Conservation (phyloP, 1,140 invertebrate species). For the Drosophila arizonae region DNA sequence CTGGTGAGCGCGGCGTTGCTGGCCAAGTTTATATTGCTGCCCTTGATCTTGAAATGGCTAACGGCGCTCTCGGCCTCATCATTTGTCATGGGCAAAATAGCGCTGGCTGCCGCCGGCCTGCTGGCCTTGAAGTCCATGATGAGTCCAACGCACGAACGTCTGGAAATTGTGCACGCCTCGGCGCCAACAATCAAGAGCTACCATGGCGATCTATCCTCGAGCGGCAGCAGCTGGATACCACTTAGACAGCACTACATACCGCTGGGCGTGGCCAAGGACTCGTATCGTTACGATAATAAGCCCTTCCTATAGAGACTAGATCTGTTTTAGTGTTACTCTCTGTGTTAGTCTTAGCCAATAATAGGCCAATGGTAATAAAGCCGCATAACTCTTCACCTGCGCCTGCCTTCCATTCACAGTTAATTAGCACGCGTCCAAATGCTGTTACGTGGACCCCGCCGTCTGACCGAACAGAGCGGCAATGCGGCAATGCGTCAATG, state of each 20-base stretch:
- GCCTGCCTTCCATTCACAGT: slow-evolving; percentile 38
- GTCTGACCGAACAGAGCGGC: slow-evolving; percentile 8
- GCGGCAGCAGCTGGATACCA: slow-evolving; percentile 62
- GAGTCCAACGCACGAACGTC: slow-evolving; percentile 46
- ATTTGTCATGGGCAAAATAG: slow-evolving; percentile 85
- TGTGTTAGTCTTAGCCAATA: slow-evolving; percentile 51
- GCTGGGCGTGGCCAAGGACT: slow-evolving; percentile 56
- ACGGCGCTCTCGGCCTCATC: slow-evolving; percentile 86
- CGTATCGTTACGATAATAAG: slow-evolving; percentile 36
- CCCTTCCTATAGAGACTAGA: slow-evolving; percentile 60
- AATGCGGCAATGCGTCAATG: slow-evolving; percentile 48
- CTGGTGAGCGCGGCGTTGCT: slow-evolving; percentile 85
- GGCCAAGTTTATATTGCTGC: slow-evolving; percentile 86
- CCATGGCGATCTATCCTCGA: slow-evolving; percentile 52
- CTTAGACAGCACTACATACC: slow-evolving; percentile 66
- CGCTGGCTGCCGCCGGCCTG: slow-evolving; percentile 81
- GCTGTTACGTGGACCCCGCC: slow-evolving; percentile 54
- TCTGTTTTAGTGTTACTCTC: background rate
- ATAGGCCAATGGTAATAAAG: slow-evolving; percentile 47
- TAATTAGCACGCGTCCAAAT: slow-evolving; percentile 68
- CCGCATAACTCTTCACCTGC: slow-evolving; percentile 52
- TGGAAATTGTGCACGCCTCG: slow-evolving; percentile 72
- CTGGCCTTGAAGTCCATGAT: slow-evolving; percentile 81
- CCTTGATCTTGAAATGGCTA: slow-evolving; percentile 86
- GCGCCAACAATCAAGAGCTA: slow-evolving; percentile 44